Percentiles rank a stretch among this genome's conserved stretches.
Evolutionary conservation across 2,888 invertebrate genomes (phyloP).

Genomic region (Trypoxylon attenuatum): DNA sequence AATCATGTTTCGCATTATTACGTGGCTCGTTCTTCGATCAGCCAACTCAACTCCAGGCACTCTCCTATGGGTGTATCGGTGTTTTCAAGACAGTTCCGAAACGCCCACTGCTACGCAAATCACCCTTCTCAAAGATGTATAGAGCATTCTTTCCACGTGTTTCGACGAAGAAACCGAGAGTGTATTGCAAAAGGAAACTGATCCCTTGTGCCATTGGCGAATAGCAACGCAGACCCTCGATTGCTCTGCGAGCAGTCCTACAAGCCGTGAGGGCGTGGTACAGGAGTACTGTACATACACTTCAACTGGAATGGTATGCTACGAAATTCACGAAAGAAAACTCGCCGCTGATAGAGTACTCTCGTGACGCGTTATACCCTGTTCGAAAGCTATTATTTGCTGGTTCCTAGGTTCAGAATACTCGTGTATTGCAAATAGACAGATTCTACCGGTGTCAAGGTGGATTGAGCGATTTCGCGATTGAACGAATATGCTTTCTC

Average conservation of each 20-base stretch:
- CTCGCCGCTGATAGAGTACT: conserved; percentile 41
- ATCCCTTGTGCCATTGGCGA: conserved; percentile 32
- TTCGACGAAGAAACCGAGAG: conserved; percentile 62
- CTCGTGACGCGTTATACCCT: conserved; percentile 35
- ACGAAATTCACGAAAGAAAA: conserved; percentile 52
- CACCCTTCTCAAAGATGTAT: conserved; percentile 54
- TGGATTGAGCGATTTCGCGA: conserved; percentile 18
- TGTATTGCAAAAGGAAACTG: no score
- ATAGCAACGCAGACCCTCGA: conserved; percentile 33
- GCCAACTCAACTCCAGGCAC: conserved; percentile 24
- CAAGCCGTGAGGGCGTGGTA: conserved; percentile 51
- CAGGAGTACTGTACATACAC: conserved; percentile 35
- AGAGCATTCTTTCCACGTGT: conserved; percentile 49
- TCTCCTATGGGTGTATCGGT: conserved; percentile 28
- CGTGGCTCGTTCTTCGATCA: conserved; percentile 57
- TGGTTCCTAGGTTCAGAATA: neutral
- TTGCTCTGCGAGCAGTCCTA: conserved; percentile 49
- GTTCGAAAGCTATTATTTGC: conserved; percentile 37
- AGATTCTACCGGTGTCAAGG: conserved; percentile 20
- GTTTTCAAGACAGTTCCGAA: conserved; percentile 35
- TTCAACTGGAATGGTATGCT: conserved; percentile 47
- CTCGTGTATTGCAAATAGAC: conserved; percentile 6
- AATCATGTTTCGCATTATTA: conserved; percentile 71
- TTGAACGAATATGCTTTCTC: neutral
- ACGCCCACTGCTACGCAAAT: conserved; percentile 62